These are phyloP conservation scores for Myzus persicae DNA, from an alignment of 1,140 invertebrate genomes.

Conservation along the genomic window DNA sequence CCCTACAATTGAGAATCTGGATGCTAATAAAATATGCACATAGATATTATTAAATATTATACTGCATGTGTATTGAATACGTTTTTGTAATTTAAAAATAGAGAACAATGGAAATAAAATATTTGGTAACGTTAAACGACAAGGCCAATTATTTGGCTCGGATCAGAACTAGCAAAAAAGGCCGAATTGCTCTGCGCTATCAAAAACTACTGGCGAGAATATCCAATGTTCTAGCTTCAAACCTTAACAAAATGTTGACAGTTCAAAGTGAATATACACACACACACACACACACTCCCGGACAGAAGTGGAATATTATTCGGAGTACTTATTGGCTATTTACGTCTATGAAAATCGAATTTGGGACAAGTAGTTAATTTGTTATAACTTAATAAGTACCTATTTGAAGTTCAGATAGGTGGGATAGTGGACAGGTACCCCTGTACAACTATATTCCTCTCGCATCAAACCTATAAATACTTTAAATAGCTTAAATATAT, in stretches of 20 bases:
- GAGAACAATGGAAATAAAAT: constrained; percentile 13
- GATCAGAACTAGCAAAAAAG: background rate
- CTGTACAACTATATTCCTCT: no score
- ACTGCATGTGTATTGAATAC: background rate
- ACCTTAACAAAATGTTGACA: constrained; percentile 33
- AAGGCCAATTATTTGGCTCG: background rate
- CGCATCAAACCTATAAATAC: no score
- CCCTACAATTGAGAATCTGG: no score
- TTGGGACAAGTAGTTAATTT: no score
- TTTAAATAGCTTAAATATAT: no score
- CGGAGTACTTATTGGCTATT: no score
- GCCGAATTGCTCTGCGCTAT: background rate
- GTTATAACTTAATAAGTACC: no score
- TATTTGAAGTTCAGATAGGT: no score
- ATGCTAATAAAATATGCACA: no score
- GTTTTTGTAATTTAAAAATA: background rate
- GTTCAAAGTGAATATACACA: background rate
- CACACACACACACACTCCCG: background rate
- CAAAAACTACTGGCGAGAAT: constrained; percentile 35
- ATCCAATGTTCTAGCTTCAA: background rate
- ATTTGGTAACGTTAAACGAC: constrained; percentile 6
- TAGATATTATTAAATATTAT: background rate
- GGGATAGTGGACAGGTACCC: no score
- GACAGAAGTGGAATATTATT: background rate
- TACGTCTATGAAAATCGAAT: no score